Base-by-base conservation (phyloP, 2,113 vertebrate species). In the Falcunculus frontatus region DNA sequence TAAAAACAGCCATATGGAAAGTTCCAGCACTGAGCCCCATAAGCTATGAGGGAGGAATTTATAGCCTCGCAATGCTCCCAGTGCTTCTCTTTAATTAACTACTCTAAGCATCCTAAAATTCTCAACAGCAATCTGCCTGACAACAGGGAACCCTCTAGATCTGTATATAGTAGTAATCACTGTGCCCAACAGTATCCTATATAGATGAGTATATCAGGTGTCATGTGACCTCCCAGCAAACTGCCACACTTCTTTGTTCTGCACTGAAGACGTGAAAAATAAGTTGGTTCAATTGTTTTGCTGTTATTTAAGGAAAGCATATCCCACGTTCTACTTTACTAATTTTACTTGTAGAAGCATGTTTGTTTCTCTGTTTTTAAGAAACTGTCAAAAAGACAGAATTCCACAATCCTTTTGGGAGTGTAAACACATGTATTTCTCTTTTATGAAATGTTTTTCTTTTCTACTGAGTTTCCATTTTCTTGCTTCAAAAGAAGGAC, bases 1-100 rank as follows among this genome's bases (percentile, higher is more conserved):
- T 95, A 97, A 96, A 96, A 96, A 96, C 94, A 80, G 96, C 83
- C 95, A 70, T 87, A 91, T 93, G 96, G 96, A 96, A 97, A 96
- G 94, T 96, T 97, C 95, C 95, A 91, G 57, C 69, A 37, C 84
- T 84, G 95, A 94, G 75, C 78, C 84, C 67, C 84, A 83, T 85
- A 90, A 96, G 84, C 87, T 96, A 96, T 94, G 90, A 94, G 84
- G 67, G 72, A 93, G 89, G 94, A 95, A 97, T 97, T 95, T 97
- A 95, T 90, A 95, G 95, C 94, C 91, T 95, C 0, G 62, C 70
- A 65, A n/a, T 94, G 90, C 91, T 95, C 82, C 84, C 93, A 86
- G 84, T 21, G 9, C 96, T 93, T 94, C 95, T 96, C 95, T 94
- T 96, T 97, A 95, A 96, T 97, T 96, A 96, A 97, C 93, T 96